Evolutionary conservation across 2,797 vertebrate genomes (phyloP).

Genomic region (Falco cherrug): DNA sequence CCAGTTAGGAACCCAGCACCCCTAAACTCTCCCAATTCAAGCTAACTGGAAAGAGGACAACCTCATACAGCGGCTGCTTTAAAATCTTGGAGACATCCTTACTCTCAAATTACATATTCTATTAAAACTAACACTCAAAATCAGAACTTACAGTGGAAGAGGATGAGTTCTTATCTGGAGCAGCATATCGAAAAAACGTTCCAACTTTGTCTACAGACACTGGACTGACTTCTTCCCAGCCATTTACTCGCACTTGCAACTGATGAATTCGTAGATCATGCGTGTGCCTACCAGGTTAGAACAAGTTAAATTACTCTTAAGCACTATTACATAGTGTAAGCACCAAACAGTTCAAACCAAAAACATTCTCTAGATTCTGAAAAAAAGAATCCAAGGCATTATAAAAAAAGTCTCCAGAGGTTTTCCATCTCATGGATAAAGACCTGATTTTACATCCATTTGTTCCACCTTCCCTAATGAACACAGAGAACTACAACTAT

Average conservation of each 20-base stretch:
- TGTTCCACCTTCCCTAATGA: neutral
- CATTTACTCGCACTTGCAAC: conserved; percentile 92
- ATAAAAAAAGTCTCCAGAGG: neutral
- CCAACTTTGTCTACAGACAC: conserved; percentile 99
- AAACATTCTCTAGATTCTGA: neutral
- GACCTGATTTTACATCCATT: neutral
- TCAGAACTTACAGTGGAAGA: conserved; percentile 86
- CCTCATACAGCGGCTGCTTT: neutral
- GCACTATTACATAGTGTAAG: neutral
- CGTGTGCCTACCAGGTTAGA: conserved; percentile 85
- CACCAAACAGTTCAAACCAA: neutral
- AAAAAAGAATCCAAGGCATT: neutral
- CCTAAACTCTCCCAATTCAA: neutral
- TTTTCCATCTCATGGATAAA: neutral
- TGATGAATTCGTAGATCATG: conserved; percentile 97
- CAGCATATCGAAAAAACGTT: conserved; percentile 94
- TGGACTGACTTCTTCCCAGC: conserved; percentile 96
- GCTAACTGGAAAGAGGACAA: neutral
- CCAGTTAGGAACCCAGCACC: neutral
- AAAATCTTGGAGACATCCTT: neutral
- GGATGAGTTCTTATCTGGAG: conserved; percentile 91
- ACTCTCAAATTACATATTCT: neutral
- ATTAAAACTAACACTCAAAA: neutral
- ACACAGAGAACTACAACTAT: neutral
- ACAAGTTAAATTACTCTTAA: neutral